Base-by-base conservation (phyloP, 2,113 vertebrate species). In the Cyprinodon variegatus region DNA sequence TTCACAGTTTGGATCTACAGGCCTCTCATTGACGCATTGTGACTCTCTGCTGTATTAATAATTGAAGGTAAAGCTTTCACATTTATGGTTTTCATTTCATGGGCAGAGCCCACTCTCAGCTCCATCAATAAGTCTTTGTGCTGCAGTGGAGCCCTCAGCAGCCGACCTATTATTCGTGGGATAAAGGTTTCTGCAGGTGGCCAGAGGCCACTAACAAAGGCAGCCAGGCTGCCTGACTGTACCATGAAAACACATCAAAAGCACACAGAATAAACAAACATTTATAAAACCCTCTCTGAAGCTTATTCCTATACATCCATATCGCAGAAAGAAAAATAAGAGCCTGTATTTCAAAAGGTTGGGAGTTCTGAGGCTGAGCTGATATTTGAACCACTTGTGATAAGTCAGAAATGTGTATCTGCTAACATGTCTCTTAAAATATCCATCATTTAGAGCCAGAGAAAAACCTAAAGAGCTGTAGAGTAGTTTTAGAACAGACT, bases 71-170 rank as follows among this genome's bases (percentile, higher is more conserved):
- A 79, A 77, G 70, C 70, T 76, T 82, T 82, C 14, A 77, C 76
- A 79, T 79, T 72, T 65, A 48, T 39, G 50, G 22, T 80, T 74
- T 79, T 81, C 68, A 75, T 87, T 78, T 79, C 79, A 76, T 74
- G 61, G 53, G 63, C 65, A 64, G 38, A 70, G 74, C 48, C 46
- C 43, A 22, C 68, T 65, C 74, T 75, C 68, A 15, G 76, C 74
- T 79, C 76, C 61, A 76, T 87, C 84, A 77, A 66, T 74, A 77
- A 70, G 68, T 76, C 82, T 81, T 68, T 74, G 72, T 83, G 77
- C 79, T 68, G 77, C 87, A 69, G 79, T 39, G 72, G 80, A 43
- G 64, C 75, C 82, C 62, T 74, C 14, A 70, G 64, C 69, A 77
- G 40, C 74, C 63, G 74, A 79, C 82, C 77, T 70, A 70, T 83